Percentiles rank a stretch among this genome's conserved stretches.
Conservation (phyloP, 2,113 vertebrate species). For the Casuarius casuarius region DNA sequence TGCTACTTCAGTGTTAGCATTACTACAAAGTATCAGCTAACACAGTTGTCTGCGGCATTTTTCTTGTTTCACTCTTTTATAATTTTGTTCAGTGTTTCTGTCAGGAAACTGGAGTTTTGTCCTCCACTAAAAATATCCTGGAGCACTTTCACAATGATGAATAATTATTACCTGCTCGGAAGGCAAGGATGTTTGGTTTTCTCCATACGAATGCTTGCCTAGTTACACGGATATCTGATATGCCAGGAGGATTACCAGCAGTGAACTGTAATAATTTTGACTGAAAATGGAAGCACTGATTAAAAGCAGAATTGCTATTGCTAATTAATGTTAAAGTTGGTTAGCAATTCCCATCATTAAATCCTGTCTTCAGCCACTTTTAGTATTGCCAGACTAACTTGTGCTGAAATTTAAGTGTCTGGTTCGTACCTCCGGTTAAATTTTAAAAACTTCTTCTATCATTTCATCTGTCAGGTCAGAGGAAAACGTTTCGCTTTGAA, state of each 20-base stretch:
- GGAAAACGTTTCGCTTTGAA: no score
- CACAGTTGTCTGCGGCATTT: background rate
- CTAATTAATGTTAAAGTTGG: constrained; percentile 8
- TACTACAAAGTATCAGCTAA: background rate
- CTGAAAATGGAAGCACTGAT: constrained; percentile 21
- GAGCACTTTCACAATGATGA: background rate
- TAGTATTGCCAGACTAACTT: background rate
- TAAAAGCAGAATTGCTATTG: background rate
- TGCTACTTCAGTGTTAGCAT: background rate
- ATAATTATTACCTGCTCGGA: constrained; percentile 30
- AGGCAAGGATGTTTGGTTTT: constrained; percentile 17
- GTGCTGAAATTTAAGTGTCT: background rate
- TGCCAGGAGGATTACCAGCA: constrained; percentile 50
- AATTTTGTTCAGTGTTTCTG: background rate
- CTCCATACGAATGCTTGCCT: background rate
- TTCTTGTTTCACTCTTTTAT: background rate
- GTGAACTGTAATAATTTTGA: background rate
- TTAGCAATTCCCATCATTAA: constrained; percentile 21
- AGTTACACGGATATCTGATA: background rate
- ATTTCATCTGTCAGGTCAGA: background rate
- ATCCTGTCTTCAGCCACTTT: background rate
- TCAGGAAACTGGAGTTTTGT: background rate
- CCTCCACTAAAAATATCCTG: background rate
- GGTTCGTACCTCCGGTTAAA: background rate
- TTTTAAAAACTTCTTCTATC: background rate